Evolutionary conservation across 2,797 vertebrate species (phyloP), one percentile per base, ranked within the genome.

Genomic region (Trachops cirrhosus): DNA sequence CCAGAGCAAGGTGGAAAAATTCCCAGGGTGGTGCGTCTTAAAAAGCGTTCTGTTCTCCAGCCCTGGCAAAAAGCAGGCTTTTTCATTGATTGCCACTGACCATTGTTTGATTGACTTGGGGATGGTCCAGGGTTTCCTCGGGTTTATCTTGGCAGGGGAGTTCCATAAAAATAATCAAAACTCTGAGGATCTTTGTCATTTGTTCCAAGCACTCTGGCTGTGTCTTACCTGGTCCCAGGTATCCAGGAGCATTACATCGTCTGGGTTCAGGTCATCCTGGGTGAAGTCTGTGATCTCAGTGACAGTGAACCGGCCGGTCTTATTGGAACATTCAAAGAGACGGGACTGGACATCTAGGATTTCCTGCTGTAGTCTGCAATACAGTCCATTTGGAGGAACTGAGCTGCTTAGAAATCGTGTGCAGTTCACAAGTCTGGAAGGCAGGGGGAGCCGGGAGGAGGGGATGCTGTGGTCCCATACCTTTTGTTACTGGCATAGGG

Each of bases 241-340:
- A 97, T 99, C 99, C 93, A 99, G 97, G 68, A 99, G 98, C 99
- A 99, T 99, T 94, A 99, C 98, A 26, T 99, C 99, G 39, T 98
- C 98, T 89, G 99, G 98, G 2, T 85, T 98, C 82, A 99, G 99
- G 96, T 99, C 99, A 0, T 99, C 99, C 98, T 99, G 99, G 14
- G 95, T 98, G 97, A 99, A 99, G 93, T 99, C 98, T 34, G 98
- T 98, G 86, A 99, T 98, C 97, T 99, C 99, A 0, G 96, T 98
- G 37, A 98, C 99, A 3, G 97, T 96, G 97, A 99, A 99, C 18
- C 98, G 98, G 0, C 99, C 99, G 0, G 98, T 99, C 98, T 99
- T 99, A 96, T 99, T 99, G 96, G 99, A 99, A 97, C 99, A 99
- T 96, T 99, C 99, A 68, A 99, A 99, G 83, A 99, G 98, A 24